These are phyloP conservation scores for Ethmia dodecea DNA, from an alignment of 2,888 invertebrate genomes.

Conservation along the genomic window DNA sequence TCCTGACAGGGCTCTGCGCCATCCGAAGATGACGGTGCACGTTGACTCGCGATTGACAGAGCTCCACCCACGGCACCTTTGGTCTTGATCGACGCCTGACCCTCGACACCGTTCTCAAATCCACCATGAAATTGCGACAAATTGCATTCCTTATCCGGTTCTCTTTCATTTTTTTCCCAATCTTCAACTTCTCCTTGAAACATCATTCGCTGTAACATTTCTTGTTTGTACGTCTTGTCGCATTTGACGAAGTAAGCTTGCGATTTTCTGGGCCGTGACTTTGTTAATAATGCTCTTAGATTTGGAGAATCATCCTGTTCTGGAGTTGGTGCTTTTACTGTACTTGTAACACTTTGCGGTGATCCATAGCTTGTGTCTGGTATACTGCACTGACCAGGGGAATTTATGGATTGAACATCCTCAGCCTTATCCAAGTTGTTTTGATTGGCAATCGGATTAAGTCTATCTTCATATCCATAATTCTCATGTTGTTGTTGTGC, in stretches of 20 bases:
- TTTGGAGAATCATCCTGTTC: slow-evolving; percentile 72
- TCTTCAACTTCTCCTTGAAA: slow-evolving; percentile 40
- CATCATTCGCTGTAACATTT: slow-evolving; percentile 44
- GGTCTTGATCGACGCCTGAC: slow-evolving; percentile 53
- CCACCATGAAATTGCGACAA: slow-evolving; percentile 68
- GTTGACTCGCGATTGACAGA: slow-evolving; percentile 42
- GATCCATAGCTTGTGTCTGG: slow-evolving; percentile 59
- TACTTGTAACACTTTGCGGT: slow-evolving; percentile 50
- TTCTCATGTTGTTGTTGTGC: slow-evolving; percentile 44
- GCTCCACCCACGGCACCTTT: slow-evolving; percentile 56
- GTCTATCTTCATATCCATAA: slow-evolving; percentile 42
- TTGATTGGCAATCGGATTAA: slow-evolving; percentile 28
- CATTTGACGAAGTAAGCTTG: slow-evolving; percentile 43
- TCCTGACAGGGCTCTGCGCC: slow-evolving; percentile 57
- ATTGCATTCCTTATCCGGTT: slow-evolving; percentile 52
- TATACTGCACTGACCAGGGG: slow-evolving; percentile 55
- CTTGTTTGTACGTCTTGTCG: slow-evolving; percentile 45
- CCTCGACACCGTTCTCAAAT: slow-evolving; percentile 43
- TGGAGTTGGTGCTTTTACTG: slow-evolving; percentile 41
- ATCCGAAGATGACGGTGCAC: slow-evolving; percentile 56
- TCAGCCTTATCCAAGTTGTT: slow-evolving; percentile 34
- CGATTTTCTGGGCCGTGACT: slow-evolving; percentile 39
- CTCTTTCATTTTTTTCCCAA: slow-evolving; percentile 55
- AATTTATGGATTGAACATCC: slow-evolving; percentile 45
- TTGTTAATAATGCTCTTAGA: slow-evolving; percentile 76